A percentile compares a stretch with the other conserved stretches of the same genome.
phyloP scores from a whole-genome alignment of 2,888 invertebrate genomes.

The Eueremaeus valkanovi region DNA sequence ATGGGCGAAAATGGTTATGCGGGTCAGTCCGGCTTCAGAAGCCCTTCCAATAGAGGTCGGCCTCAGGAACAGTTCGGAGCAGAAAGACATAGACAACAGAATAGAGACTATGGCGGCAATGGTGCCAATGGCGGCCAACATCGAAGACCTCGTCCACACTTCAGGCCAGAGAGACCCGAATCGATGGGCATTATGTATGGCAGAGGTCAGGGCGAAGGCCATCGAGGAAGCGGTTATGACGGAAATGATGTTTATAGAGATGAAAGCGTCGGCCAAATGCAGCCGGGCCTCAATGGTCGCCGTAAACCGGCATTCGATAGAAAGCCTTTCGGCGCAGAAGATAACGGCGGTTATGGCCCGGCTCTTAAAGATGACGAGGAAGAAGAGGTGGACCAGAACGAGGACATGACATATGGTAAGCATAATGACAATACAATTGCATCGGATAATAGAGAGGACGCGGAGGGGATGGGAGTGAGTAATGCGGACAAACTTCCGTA shows the following conservation, averaged over 20 bases:
- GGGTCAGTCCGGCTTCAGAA: not conserved
- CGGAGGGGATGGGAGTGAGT: not conserved
- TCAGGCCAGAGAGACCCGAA: not conserved
- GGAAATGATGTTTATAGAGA: not conserved
- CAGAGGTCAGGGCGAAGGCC: not conserved
- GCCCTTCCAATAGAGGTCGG: not conserved
- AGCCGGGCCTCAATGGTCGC: not conserved
- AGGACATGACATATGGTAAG: not conserved
- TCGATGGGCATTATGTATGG: not conserved
- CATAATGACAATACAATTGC: not conserved
- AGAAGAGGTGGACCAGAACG: not conserved
- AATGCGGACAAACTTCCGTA: not conserved
- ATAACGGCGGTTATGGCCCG: not conserved
- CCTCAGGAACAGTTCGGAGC: not conserved
- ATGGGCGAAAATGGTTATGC: not conserved
- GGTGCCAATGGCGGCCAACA: not conserved
- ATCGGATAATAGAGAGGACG: not conserved
- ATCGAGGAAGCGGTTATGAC: not conserved
- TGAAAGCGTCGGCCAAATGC: not conserved
- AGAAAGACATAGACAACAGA: not conserved
- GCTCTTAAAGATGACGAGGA: not conserved
- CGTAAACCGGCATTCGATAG: constrained; percentile 1
- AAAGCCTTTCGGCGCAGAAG: not conserved
- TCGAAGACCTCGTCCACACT: not conserved
- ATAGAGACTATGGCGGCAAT: not conserved